phyloP scores from a whole-genome alignment of 2,888 invertebrate species.

The Sinhomidia bicolor region DNA sequence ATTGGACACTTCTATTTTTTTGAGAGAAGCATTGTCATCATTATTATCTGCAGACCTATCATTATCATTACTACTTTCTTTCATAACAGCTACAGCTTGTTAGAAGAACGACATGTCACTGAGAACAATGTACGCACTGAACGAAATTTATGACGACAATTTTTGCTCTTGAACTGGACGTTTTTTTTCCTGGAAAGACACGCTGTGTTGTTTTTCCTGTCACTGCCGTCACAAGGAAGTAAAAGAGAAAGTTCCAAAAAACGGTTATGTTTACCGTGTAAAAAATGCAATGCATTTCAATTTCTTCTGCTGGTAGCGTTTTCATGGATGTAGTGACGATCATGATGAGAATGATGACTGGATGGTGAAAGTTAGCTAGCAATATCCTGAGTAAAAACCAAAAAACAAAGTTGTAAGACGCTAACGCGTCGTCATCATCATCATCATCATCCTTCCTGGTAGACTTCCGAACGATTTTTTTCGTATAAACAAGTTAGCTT shows the following conservation, averaged over 20 bases:
- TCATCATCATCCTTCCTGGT: not conserved
- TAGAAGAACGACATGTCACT: not conserved
- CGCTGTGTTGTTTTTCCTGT: too few relatives aligned
- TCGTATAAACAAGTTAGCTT: not conserved
- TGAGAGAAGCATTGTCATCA: not conserved
- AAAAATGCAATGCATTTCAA: slow-evolving; percentile 49
- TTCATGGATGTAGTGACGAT: too few relatives aligned
- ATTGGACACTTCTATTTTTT: not conserved
- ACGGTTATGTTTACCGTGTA: not conserved
- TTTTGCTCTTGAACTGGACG: not conserved
- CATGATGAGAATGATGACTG: not conserved
- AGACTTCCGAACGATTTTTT: too few relatives aligned
- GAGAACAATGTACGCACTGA: not conserved
- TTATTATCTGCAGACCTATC: not conserved
- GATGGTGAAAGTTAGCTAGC: slow-evolving; percentile 37
- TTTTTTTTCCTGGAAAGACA: too few relatives aligned
- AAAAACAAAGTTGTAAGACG: not conserved
- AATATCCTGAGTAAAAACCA: too few relatives aligned
- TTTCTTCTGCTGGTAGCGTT: slow-evolving; percentile 17
- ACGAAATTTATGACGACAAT: not conserved
- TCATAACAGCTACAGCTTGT: not conserved
- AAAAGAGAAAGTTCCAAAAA: not conserved
- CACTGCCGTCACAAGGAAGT: not conserved
- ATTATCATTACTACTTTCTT: not conserved
- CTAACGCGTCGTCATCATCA: not conserved